Conservation (phyloP, 2,888 invertebrate genomes). For the Spilosoma lubricipeda region DNA sequence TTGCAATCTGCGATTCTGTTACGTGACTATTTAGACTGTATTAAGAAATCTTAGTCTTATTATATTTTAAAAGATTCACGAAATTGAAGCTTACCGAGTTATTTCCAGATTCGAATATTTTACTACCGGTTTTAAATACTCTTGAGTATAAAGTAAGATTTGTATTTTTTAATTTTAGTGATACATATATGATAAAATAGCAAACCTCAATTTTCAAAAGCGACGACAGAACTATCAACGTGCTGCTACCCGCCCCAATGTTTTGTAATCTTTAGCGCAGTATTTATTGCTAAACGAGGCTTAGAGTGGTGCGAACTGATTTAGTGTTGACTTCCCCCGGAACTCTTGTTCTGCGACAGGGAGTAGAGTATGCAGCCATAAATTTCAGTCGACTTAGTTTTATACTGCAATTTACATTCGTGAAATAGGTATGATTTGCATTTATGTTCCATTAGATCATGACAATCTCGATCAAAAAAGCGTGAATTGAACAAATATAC, state of each 20-base stretch:
- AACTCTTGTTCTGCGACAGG: conserved; percentile 15
- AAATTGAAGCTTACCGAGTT: too few species aligned
- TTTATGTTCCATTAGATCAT: conserved; percentile 12
- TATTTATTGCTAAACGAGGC: conserved; percentile 26
- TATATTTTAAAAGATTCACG: too few species aligned
- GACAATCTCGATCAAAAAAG: conserved; percentile 3
- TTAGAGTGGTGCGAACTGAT: conserved; percentile 24
- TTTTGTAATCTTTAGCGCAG: conserved; percentile 20
- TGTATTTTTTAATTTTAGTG: background rate
- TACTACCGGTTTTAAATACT: background rate
- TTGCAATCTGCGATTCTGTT: too few species aligned
- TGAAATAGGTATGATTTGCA: conserved; percentile 12
- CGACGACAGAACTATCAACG: background rate
- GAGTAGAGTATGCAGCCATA: conserved; percentile 17
- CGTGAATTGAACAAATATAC: background rate
- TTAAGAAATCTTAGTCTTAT: too few species aligned
- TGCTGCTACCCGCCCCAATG: conserved; percentile 13
- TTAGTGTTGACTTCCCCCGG: conserved; percentile 18
- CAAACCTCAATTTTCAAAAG: background rate
- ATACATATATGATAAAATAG: background rate
- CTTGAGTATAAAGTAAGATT: background rate
- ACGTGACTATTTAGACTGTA: too few species aligned
- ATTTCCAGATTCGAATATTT: too few species aligned
- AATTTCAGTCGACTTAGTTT: conserved; percentile 25
- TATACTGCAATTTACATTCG: conserved; percentile 22